Evolutionary conservation across 2,113 vertebrate species (phyloP).

Genomic region (Erpornis zantholeuca): DNA sequence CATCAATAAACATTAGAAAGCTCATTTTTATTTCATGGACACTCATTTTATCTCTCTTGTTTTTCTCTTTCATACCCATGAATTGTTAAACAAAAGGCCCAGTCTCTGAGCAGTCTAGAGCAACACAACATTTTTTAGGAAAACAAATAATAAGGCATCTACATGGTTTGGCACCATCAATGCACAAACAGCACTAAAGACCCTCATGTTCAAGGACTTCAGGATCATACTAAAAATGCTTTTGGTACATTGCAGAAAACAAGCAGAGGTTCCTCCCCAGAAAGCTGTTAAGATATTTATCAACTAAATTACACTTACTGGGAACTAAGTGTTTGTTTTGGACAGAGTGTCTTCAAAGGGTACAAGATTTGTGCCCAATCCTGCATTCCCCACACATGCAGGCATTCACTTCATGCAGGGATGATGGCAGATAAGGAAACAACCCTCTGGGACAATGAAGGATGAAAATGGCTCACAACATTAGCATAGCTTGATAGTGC

Average conservation of each 20-base stretch:
- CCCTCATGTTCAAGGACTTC: not conserved
- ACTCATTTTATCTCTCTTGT: not conserved
- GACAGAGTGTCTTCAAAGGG: not conserved
- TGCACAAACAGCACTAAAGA: not conserved
- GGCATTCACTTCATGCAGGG: not conserved
- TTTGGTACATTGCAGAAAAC: not conserved
- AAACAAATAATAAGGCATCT: not conserved
- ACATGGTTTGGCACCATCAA: not conserved
- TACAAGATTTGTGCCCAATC: not conserved
- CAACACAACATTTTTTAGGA: not conserved
- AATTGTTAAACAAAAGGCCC: constrained; percentile 14
- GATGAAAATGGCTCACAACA: not conserved
- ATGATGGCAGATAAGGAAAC: not conserved
- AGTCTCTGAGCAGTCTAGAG: not conserved
- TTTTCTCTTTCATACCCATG: not conserved
- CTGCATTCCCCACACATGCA: not conserved
- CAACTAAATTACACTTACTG: not conserved
- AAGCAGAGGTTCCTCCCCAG: not conserved
- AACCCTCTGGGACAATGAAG: not conserved
- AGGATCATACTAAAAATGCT: not conserved
- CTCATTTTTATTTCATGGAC: not conserved
- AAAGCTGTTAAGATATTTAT: not conserved
- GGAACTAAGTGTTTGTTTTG: constrained; percentile 14
- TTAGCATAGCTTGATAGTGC: not conserved
- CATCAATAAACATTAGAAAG: not conserved